A percentile compares a stretch with the other conserved stretches of the same genome.
Evolutionary conservation across 2,113 vertebrate genomes (phyloP).

Genomic region (Ageneiosus marmoratus): DNA sequence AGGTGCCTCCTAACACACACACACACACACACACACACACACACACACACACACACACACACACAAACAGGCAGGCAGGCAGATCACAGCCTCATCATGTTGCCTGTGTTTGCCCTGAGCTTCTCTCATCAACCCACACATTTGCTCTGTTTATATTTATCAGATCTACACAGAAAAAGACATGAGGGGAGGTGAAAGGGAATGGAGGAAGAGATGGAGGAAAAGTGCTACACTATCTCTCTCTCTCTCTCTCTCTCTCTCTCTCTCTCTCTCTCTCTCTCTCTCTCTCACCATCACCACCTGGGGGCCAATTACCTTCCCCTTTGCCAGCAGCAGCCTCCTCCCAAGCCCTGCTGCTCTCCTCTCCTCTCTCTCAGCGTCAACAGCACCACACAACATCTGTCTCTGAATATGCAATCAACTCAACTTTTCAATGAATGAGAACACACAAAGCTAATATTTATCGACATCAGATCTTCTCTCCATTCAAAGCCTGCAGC

Average conservation of each 20-base stretch:
- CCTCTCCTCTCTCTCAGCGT: slow-evolving; percentile 47
- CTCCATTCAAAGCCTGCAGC: slow-evolving; percentile 50
- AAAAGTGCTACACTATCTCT: slow-evolving; percentile 46
- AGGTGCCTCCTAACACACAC: slow-evolving; percentile 74
- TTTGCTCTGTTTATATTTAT: slow-evolving; percentile 84
- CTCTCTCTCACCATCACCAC: slow-evolving; percentile 62
- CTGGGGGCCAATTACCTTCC: slow-evolving; percentile 83
- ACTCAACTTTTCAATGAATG: slow-evolving; percentile 64
- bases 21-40: slow-evolving; percentile 74
- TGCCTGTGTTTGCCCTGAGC: slow-evolving; percentile 79
- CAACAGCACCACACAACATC: slow-evolving; percentile 68
- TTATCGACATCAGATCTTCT: slow-evolving; percentile 74
- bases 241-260: slow-evolving; percentile 63
- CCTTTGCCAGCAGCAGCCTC: slow-evolving; percentile 69
- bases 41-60: slow-evolving; percentile 75
- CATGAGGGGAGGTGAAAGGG: slow-evolving; percentile 44
- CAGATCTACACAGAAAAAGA: slow-evolving; percentile 75
- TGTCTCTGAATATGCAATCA: slow-evolving; percentile 81
- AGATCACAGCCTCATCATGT: slow-evolving; percentile 82
- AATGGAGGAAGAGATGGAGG: slow-evolving; percentile 28
- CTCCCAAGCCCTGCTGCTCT: slow-evolving; percentile 34
- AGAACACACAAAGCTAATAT: slow-evolving; percentile 71
- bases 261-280: slow-evolving; percentile 63
- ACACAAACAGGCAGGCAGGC: slow-evolving; percentile 72
- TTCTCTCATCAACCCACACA: slow-evolving; percentile 79